phyloP scores from a whole-genome alignment of 2,888 invertebrate species.

The Mesochorus sp. region DNA sequence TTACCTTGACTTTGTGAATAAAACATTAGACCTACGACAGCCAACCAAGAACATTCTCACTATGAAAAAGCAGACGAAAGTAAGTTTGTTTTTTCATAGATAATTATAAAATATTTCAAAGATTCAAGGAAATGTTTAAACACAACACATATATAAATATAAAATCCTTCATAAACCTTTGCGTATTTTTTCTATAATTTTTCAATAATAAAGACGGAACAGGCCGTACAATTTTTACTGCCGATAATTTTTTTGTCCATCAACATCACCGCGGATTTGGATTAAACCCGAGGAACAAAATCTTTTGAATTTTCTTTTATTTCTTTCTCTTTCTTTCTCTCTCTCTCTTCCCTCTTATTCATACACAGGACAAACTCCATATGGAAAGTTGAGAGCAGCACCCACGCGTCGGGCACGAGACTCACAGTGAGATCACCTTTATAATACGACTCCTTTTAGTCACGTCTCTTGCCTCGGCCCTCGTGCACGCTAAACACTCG shows the following conservation, averaged over 20 bases:
- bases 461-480: slow-evolving; percentile 49
- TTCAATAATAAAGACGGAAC: too few species aligned
- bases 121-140: too few species aligned
- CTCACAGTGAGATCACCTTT: slow-evolving; percentile 74
- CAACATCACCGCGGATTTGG: slow-evolving; percentile 2
- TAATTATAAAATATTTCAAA: too few species aligned
- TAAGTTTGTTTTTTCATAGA: too few species aligned
- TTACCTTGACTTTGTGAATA: too few species aligned
- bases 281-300: slow-evolving; percentile 28
- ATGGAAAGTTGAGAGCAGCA: slow-evolving; percentile 46
- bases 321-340: not conserved
- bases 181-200: too few species aligned
- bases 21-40: too few species aligned
- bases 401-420: slow-evolving; percentile 70
- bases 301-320: slow-evolving; percentile 34
- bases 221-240: slow-evolving; percentile 7
- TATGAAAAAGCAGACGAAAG: too few species aligned
- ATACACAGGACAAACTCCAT: not conserved
- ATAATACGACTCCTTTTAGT: slow-evolving; percentile 63
- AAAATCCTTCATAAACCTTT: too few species aligned
- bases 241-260: slow-evolving; percentile 9
- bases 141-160: too few species aligned
- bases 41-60: too few species aligned
- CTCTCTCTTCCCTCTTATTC: slow-evolving; percentile 6
- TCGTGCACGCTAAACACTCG: slow-evolving; percentile 56